Evolutionary conservation across 2,888 invertebrate genomes (phyloP).

Genomic region (Drosophila fulvimacula): DNA sequence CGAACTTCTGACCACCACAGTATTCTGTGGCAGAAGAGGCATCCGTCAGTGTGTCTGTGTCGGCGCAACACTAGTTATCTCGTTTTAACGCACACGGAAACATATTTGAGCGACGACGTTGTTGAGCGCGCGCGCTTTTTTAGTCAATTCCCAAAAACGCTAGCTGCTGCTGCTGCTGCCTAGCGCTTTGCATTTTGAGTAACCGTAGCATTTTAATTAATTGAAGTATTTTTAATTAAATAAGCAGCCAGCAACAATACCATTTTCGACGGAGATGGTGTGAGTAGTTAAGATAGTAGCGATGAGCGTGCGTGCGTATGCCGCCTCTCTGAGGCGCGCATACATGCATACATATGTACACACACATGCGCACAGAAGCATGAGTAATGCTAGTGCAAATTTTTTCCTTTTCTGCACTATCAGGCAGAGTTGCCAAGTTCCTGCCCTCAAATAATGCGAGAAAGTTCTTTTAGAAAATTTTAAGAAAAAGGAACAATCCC

Average conservation of each 20-base stretch:
- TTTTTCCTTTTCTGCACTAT: slow-evolving; percentile 46
- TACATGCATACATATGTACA: slow-evolving; percentile 31
- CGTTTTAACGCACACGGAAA: slow-evolving; percentile 65
- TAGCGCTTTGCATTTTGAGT: slow-evolving; percentile 48
- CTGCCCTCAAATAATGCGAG: slow-evolving; percentile 21
- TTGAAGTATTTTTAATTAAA: slow-evolving; percentile 80
- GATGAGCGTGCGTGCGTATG: slow-evolving; percentile 55
- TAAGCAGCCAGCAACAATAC: slow-evolving; percentile 62
- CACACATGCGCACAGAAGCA: slow-evolving; percentile 70
- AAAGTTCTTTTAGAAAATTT: slow-evolving; percentile 14
- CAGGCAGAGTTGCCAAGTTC: slow-evolving; percentile 67
- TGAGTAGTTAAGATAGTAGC: slow-evolving; percentile 49
- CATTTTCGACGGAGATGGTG: slow-evolving; percentile 46
- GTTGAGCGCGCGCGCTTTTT: slow-evolving; percentile 72
- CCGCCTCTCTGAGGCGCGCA: slow-evolving; percentile 34
- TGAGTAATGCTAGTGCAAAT: slow-evolving; percentile 65
- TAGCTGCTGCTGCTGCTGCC: slow-evolving; percentile 7
- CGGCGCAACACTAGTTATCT: slow-evolving; percentile 66
- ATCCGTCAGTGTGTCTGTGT: slow-evolving; percentile 6
- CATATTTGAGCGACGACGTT: slow-evolving; percentile 30
- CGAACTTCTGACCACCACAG: slow-evolving; percentile 59
- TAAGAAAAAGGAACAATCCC: not conserved
- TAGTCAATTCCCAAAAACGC: slow-evolving; percentile 47
- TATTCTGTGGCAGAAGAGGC: slow-evolving; percentile 42
- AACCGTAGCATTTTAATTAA: slow-evolving; percentile 67